Evolutionary conservation across 2,113 vertebrate genomes (phyloP).

Genomic region (Cololabis saira): DNA sequence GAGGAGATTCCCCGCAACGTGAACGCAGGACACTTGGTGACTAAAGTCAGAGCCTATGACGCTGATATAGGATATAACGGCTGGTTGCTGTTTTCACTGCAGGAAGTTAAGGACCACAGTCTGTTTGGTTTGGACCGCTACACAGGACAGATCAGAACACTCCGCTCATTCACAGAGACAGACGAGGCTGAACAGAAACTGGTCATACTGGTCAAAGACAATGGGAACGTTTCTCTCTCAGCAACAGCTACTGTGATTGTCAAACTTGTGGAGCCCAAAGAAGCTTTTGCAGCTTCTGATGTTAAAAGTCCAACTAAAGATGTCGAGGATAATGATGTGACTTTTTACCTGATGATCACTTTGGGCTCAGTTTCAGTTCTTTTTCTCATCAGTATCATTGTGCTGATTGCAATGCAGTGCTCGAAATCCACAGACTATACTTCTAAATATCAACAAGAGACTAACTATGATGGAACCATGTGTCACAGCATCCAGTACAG

Average conservation of each 20-base stretch:
- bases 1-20: conserved; percentile 72
- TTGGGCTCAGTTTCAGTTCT: conserved; percentile 68
- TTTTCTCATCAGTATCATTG: conserved; percentile 66
- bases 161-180: conserved; percentile 70
- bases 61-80: conserved; percentile 78
- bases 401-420: conserved; percentile 72
- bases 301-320: conserved; percentile 36
- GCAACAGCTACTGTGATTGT: conserved; percentile 73
- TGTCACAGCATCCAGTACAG: conserved; percentile 75
- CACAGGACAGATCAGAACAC: conserved; percentile 73
- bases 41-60: conserved; percentile 76
- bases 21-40: conserved; percentile 72
- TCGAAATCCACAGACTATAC: conserved; percentile 56
- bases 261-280: conserved; percentile 70
- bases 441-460: conserved; percentile 65
- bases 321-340: conserved; percentile 32
- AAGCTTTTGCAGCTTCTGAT: conserved; percentile 73
- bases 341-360: conserved; percentile 70
- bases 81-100: conserved; percentile 73
- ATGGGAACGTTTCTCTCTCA: conserved; percentile 72
- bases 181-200: conserved; percentile 52
- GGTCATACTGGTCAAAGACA: conserved; percentile 70
- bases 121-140: conserved; percentile 72
- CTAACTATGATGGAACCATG: conserved; percentile 72
- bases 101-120: conserved; percentile 68